Evolutionary conservation across 1,140 invertebrate genomes (phyloP), one percentile per base, ranked within the genome.

Genomic region (Popillia japonica): DNA sequence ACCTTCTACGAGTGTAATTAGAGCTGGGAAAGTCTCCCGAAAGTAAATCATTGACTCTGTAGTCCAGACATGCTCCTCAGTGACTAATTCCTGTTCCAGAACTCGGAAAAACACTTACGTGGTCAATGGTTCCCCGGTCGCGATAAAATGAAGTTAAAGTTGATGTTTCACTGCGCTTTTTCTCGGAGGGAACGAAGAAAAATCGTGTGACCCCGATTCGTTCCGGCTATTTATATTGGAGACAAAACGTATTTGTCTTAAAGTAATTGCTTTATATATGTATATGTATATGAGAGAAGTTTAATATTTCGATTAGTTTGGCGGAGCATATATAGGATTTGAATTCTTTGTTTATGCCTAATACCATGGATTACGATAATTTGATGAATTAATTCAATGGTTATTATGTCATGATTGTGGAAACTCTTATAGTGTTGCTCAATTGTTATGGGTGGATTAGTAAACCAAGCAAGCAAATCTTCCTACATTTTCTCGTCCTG

Each of bases 71-170:
- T 55, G 48, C 48, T 55, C 48, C 48, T 55, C 48, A n/a, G 48
- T n/a, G 48, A 55, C 48, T 55, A 55, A 55, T 55, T 55, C 48
- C 17, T 55, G 48, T 17, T 55, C 11, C 48, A 55, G 48, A 55
- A 55, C 48, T 55, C 48, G 48, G 14, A 55, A 55, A 55, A 55
- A 55, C 48, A 55, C 48, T 55, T 55, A 55, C 48, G 48, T 55
- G 48, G 48, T 17, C 48, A 17, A 55, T 55, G 48, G 48, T 17
- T 55, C 48, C 48, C 48, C 14, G 48, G 48, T n/a, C 17, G 48
- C 48, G 48, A 55, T 55, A 55, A 55, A 55, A 55, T 55, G 48
- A 55, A 55, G 48, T 55, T 55, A 55, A 55, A 55, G 48, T 55
- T 55, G 48, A 55, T 55, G 48, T 55, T 55, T 55, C 48, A n/a